A percentile compares a stretch with the other conserved stretches of the same genome.
Conservation (phyloP, 2,888 invertebrate species). For the Apamea sordens region DNA sequence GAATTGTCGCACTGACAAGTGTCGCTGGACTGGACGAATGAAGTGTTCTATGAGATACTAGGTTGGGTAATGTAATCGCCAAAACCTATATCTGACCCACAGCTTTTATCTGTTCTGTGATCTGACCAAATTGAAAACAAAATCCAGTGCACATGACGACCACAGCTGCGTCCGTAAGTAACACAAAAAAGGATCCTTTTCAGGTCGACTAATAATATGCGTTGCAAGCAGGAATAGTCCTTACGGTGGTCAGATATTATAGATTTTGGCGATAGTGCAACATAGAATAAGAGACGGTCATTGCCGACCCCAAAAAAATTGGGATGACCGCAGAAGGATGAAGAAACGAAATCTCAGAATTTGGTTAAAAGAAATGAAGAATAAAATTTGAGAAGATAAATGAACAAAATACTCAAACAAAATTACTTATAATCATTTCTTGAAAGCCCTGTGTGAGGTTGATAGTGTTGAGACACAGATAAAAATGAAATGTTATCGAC, state of each 20-base stretch:
- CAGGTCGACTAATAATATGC: too few relatives aligned
- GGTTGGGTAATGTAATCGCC: not conserved
- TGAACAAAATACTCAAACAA: not conserved
- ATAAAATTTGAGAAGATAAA: not conserved
- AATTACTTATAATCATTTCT: not conserved
- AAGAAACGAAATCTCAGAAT: not conserved
- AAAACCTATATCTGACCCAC: too few relatives aligned
- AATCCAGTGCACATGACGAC: too few relatives aligned
- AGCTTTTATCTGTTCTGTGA: too few relatives aligned
- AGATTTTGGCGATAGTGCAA: not conserved
- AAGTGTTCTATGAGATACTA: not conserved
- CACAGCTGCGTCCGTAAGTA: too few relatives aligned
- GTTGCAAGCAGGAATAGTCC: too few relatives aligned
- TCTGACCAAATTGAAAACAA: too few relatives aligned
- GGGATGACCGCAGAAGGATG: not conserved
- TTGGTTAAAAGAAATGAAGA: not conserved
- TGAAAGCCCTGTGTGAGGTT: not conserved
- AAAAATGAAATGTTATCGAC: conserved; percentile 31
- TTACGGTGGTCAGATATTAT: too few relatives aligned
- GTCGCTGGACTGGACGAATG: not conserved
- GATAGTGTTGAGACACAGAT: conserved; percentile 25
- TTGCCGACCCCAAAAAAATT: not conserved
- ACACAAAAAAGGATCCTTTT: too few relatives aligned
- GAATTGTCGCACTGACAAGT: not conserved
- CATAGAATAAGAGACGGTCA: not conserved